Conservation (phyloP, 2,797 vertebrate species). For the Melanotaenia trifasciata region DNA sequence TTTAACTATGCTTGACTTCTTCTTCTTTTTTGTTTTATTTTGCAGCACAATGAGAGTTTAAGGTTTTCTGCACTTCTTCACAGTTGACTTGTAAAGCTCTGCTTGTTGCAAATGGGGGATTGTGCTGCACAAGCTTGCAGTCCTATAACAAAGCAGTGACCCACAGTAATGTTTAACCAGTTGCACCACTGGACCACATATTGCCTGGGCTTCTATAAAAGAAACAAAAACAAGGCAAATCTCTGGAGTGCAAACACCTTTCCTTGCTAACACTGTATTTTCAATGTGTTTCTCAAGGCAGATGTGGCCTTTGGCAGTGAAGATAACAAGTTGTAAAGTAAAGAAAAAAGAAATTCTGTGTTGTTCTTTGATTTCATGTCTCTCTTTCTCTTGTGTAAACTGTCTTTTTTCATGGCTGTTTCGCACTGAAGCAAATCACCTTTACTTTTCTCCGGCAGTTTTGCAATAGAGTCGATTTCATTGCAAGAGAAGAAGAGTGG, state of each 20-base stretch:
- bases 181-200: slow-evolving; percentile 54
- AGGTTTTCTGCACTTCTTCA: slow-evolving; percentile 52
- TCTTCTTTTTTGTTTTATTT: neutral
- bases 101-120: slow-evolving; percentile 41
- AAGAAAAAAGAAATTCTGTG: slow-evolving; percentile 19
- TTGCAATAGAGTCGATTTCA: slow-evolving; percentile 46
- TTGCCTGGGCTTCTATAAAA: slow-evolving; percentile 23
- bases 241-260: slow-evolving; percentile 26
- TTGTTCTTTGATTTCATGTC: slow-evolving; percentile 51
- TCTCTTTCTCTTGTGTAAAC: slow-evolving; percentile 58
- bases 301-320: slow-evolving; percentile 38
- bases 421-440: slow-evolving; percentile 41
- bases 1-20: slow-evolving; percentile 25
- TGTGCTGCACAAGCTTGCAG: slow-evolving; percentile 41
- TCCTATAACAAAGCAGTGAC: slow-evolving; percentile 55
- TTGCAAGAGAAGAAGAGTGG: slow-evolving; percentile 57
- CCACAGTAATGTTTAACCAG: slow-evolving; percentile 42
- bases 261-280: slow-evolving; percentile 57
- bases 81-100: slow-evolving; percentile 56
- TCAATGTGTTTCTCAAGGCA: slow-evolving; percentile 59
- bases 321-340: slow-evolving; percentile 37
- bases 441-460: slow-evolving; percentile 52
- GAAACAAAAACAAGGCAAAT: slow-evolving; percentile 6
- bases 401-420: slow-evolving; percentile 48
- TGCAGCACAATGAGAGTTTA: slow-evolving; percentile 68